Percentiles rank a stretch among this genome's conserved stretches.
phyloP scores from a whole-genome alignment of 2,888 invertebrate genomes.

The Barypeithes pellucidus region DNA sequence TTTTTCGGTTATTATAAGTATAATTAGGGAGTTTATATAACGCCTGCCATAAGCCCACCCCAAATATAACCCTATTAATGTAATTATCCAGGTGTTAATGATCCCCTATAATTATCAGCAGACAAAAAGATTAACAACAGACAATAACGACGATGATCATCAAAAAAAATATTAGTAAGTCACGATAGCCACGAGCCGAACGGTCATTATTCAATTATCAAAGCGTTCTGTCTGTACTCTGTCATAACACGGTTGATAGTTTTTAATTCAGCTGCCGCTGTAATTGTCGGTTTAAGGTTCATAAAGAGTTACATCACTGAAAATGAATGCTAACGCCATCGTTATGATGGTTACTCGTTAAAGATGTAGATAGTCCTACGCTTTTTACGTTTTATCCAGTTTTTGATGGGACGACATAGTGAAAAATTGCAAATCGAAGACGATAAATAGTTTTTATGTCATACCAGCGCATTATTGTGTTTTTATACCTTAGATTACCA shows the following conservation, averaged over 20 bases:
- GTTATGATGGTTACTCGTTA: too few species aligned
- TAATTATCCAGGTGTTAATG: slow-evolving; percentile 29
- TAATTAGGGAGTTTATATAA: neutral
- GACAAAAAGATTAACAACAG: slow-evolving; percentile 8
- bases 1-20: too few species aligned
- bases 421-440: too few species aligned
- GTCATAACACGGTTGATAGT: slow-evolving; percentile 35
- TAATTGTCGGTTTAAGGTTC: slow-evolving; percentile 24
- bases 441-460: too few species aligned
- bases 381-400: too few species aligned
- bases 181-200: slow-evolving; percentile 23
- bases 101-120: slow-evolving; percentile 21
- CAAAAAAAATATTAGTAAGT: slow-evolving; percentile 28
- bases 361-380: too few species aligned
- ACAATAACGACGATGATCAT: neutral
- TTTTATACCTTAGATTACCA: too few species aligned
- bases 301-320: slow-evolving; percentile 16
- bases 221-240: slow-evolving; percentile 15
- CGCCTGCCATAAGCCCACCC: neutral
- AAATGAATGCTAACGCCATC: neutral
- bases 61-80: slow-evolving; percentile 1
- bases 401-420: too few species aligned
- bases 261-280: slow-evolving; percentile 36
- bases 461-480: too few species aligned
- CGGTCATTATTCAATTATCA: slow-evolving; percentile 36